phyloP scores from a whole-genome alignment of 1,140 invertebrate genomes.

The Zeugodacus cucurbitae region DNA sequence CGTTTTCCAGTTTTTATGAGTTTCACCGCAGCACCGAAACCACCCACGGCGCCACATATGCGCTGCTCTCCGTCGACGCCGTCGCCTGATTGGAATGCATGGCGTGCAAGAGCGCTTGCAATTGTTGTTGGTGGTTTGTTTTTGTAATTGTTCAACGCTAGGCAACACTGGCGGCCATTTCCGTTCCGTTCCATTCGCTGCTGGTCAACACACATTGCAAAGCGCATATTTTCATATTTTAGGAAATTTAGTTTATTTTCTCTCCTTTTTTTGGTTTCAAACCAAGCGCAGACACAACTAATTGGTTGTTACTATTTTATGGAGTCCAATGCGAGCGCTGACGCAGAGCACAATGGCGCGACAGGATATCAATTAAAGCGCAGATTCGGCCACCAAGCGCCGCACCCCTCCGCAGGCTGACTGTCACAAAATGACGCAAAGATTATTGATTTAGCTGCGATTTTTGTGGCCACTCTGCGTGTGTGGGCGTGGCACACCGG shows the following conservation, averaged over 20 bases:
- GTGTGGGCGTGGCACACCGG: not conserved
- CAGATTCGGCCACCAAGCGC: not conserved
- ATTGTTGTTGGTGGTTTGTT: not conserved
- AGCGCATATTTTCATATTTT: not conserved
- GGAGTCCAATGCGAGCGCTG: not conserved
- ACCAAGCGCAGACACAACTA: not conserved
- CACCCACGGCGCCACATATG: not conserved
- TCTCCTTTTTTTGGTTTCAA: not conserved
- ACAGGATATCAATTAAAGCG: conserved; percentile 23
- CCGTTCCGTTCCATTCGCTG: not conserved
- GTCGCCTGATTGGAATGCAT: not conserved
- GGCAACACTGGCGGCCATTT: not conserved
- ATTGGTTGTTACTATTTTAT: conserved; percentile 36
- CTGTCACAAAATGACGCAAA: not conserved
- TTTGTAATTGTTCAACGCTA: not conserved
- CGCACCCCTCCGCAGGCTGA: not conserved
- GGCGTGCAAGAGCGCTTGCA: not conserved
- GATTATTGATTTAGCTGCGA: not conserved
- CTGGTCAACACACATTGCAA: not conserved
- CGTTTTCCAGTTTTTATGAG: not conserved
- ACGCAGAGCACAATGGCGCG: not conserved
- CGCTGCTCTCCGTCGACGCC: not conserved
- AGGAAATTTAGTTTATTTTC: not conserved
- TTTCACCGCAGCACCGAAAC: not conserved
- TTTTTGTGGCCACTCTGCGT: conserved; percentile 1